phyloP scores from a whole-genome alignment of 64 coral and sea anemone species.

The Hydrozoanthus tunicans region DNA sequence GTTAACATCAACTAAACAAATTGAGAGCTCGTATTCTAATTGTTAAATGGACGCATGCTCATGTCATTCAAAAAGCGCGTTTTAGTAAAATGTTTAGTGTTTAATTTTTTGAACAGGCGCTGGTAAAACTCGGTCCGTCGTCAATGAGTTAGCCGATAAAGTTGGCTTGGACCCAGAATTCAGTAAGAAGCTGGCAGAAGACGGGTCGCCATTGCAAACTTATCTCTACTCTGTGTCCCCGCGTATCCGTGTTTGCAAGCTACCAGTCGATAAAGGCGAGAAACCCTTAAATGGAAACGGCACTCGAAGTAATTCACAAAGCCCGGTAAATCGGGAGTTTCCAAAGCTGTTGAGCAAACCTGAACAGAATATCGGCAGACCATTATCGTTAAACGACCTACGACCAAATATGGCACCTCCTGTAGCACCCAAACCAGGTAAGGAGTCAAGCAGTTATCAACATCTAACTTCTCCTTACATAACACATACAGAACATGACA shows the following conservation, averaged over 20 bases:
- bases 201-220: conserved; percentile 5
- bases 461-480: too few relatives aligned
- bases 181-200: conserved; percentile 16
- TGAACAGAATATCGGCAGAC: conserved; percentile 33
- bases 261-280: neutral
- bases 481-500: neutral
- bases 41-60: too few relatives aligned
- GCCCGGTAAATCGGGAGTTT: neutral
- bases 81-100: neutral
- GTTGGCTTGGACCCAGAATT: conserved; percentile 23
- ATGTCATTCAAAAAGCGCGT: neutral
- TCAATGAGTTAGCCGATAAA: conserved; percentile 9
- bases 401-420: conserved; percentile 51
- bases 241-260: neutral
- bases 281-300: neutral
- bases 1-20: too few relatives aligned
- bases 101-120: conserved; percentile 3
- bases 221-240: conserved; percentile 29
- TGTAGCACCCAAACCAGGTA: conserved; percentile 66
- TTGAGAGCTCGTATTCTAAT: too few relatives aligned
- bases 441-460: neutral
- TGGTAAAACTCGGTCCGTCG: conserved; percentile 24
- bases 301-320: neutral
- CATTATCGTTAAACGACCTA: conserved; percentile 70
- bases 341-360: neutral